Evolutionary conservation across 2,113 vertebrate species (phyloP), one percentile per base, ranked within the genome.

Genomic region (Toxostoma redivivum): DNA sequence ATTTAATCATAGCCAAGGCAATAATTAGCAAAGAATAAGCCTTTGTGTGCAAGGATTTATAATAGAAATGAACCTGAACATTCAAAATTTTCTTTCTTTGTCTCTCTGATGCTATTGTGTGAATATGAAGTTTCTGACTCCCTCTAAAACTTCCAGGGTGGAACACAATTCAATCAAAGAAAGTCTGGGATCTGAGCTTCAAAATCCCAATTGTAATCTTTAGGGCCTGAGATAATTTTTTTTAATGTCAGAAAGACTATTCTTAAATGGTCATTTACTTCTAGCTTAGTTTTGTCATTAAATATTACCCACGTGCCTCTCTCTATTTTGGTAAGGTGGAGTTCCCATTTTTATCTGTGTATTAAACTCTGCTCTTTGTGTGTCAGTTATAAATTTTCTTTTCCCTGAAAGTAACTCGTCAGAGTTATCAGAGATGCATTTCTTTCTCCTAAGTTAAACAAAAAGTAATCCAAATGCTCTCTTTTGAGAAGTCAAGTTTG

Each of bases 301-400:
- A 25, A 65, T 80, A 51, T 35, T 18, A 30, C 21, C 27, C 37
- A 21, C 0, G 0, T 70, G 17, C 15, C 23, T 71, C 1, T 57
- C 30, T 88, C 16, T 56, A 33, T 45, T 84, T 58, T 56, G 35
- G 14, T 33, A 61, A 60, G 24, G 11, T 6, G 4, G 24, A 83
- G 30, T 48, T 88, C 11, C 17, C 9, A 3, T 51, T 71, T 82
- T 79, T 38, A 27, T 66, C 30, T 12, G 24, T 38, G 5, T 47
- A 11, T 74, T 90, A 76, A 86, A 60, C 28, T 60, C 24, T 1
- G 0, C 2, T 64, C 16, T 53, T 66, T 40, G 22, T 17, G 1
- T 56, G 28, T 53, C 40, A 65, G 8, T 65, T 56, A 35, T 38
- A 54, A 84, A 58, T 50, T 30, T 23, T 35, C 18, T 88, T 95